A percentile compares a stretch with the other conserved stretches of the same genome.
phyloP scores from a whole-genome alignment of 2,888 invertebrate genomes.

The Cyclophora albipunctata region DNA sequence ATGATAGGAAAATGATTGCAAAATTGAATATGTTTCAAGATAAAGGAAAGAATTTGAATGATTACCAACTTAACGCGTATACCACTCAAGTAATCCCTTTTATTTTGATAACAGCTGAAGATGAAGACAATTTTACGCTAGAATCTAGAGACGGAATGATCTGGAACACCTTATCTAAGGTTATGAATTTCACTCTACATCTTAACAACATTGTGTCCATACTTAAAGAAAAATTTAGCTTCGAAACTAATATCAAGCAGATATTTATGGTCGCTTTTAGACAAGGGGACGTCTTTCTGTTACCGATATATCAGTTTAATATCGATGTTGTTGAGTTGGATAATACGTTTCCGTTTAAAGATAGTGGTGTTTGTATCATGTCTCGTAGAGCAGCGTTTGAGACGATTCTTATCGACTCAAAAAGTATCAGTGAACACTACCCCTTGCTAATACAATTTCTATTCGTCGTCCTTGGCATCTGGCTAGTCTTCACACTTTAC shows the following conservation, averaged over 20 bases:
- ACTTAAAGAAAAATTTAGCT: slow-evolving; percentile 42
- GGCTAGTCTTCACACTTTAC: slow-evolving; percentile 48
- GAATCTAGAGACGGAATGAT: slow-evolving; percentile 48
- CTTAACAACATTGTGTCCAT: slow-evolving; percentile 29
- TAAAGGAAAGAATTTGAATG: slow-evolving; percentile 45
- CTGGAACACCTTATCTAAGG: slow-evolving; percentile 47
- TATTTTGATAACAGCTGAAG: slow-evolving; percentile 27
- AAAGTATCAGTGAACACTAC: slow-evolving; percentile 32
- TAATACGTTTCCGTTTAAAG: slow-evolving; percentile 43
- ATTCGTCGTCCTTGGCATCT: slow-evolving; percentile 45
- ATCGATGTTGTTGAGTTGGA: slow-evolving; percentile 49
- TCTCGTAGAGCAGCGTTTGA: slow-evolving; percentile 53
- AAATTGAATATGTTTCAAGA: slow-evolving; percentile 39
- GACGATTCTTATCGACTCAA: slow-evolving; percentile 46
- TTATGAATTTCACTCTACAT: slow-evolving; percentile 56
- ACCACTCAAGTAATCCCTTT: slow-evolving; percentile 43
- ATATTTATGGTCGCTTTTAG: slow-evolving; percentile 45
- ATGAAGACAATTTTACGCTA: slow-evolving; percentile 37
- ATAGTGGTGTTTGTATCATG: slow-evolving; percentile 58
- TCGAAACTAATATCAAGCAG: slow-evolving; percentile 41
- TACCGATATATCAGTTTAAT: slow-evolving; percentile 58
- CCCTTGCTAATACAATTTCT: slow-evolving; percentile 27
- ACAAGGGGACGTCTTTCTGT: slow-evolving; percentile 47
- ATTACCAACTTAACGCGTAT: slow-evolving; percentile 38
- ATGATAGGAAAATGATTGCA: slow-evolving; percentile 14